These are phyloP conservation scores for Drosophila novamexicana DNA, from an alignment of 1,140 invertebrate species.

Conservation along the genomic window DNA sequence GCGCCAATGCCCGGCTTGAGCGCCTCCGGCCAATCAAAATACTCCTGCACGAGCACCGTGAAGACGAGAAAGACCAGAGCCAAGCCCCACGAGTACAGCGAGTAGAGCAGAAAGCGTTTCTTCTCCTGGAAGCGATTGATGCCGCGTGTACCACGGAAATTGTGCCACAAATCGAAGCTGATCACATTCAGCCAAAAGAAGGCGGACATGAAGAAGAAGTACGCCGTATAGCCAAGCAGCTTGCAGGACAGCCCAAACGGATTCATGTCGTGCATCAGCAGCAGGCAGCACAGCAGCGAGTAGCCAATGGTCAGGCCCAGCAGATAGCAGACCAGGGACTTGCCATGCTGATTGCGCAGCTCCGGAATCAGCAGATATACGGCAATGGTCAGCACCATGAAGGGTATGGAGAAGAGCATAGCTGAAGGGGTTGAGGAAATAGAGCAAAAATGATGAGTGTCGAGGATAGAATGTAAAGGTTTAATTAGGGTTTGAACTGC, in stretches of 20 bases:
- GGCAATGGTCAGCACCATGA: slow-evolving; percentile 89
- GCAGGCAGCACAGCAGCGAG: slow-evolving; percentile 85
- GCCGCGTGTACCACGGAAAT: slow-evolving; percentile 87
- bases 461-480: too few relatives aligned
- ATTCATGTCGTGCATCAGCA: slow-evolving; percentile 77
- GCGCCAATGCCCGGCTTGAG: slow-evolving; percentile 86
- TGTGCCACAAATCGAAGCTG: slow-evolving; percentile 91
- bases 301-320: slow-evolving; percentile 87
- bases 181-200: slow-evolving; percentile 93
- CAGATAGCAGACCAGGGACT: slow-evolving; percentile 90
- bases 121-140: slow-evolving; percentile 85
- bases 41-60: slow-evolving; percentile 85
- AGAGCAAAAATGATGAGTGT: too few relatives aligned
- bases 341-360: slow-evolving; percentile 89
- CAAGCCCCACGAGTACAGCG: slow-evolving; percentile 89
- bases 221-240: slow-evolving; percentile 86
- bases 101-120: slow-evolving; percentile 88
- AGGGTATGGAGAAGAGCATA: slow-evolving; percentile 89
- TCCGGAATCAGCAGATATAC: slow-evolving; percentile 90
- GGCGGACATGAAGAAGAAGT: slow-evolving; percentile 90
- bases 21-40: slow-evolving; percentile 77
- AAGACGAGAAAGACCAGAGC: slow-evolving; percentile 85
- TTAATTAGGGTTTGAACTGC: too few relatives aligned
- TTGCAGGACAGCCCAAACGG: slow-evolving; percentile 50
- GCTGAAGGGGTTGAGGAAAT: slow-evolving; percentile 78